Evolutionary conservation across 23 tunicate species (phyloP).

Genomic region (Corella eumyota): DNA sequence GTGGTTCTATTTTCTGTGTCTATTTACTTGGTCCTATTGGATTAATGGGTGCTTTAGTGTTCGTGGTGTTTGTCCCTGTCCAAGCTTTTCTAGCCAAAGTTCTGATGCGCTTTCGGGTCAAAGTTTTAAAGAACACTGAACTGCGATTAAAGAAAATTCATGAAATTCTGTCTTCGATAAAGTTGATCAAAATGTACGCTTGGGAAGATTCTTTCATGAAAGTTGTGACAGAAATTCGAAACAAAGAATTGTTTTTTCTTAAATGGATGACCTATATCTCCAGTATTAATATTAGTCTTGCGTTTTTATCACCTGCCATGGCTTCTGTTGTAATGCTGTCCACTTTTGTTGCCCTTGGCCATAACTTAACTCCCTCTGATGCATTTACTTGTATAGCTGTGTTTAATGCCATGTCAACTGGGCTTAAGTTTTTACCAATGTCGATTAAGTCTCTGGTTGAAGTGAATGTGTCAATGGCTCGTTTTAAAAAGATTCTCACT

Average conservation of each 20-base stretch:
- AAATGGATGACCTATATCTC: constrained; percentile 18
- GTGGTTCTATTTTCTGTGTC: constrained; percentile 34
- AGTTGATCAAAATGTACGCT: constrained; percentile 81
- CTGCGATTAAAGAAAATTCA: constrained; percentile 38
- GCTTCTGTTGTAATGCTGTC: constrained; percentile 44
- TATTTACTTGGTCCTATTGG: constrained; percentile 60
- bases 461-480: constrained; percentile 27
- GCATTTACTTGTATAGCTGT: constrained; percentile 67
- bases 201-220: constrained; percentile 68
- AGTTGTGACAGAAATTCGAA: constrained; percentile 21
- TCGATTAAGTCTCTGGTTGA: constrained; percentile 51
- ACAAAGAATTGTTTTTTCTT: constrained; percentile 24
- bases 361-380: constrained; percentile 23
- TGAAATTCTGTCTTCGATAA: constrained; percentile 65
- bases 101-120: constrained; percentile 31
- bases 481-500: constrained; percentile 27
- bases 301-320: constrained; percentile 48
- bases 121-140: constrained; percentile 29
- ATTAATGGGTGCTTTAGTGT: constrained; percentile 44
- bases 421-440: constrained; percentile 57
- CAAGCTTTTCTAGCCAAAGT: constrained; percentile 23
- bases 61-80: constrained; percentile 19
- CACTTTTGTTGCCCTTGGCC: constrained; percentile 25
- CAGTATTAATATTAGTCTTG: constrained; percentile 47
- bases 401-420: constrained; percentile 57